phyloP scores from a whole-genome alignment of 1,140 invertebrate species.

The Drosophila pseudoananassae region DNA sequence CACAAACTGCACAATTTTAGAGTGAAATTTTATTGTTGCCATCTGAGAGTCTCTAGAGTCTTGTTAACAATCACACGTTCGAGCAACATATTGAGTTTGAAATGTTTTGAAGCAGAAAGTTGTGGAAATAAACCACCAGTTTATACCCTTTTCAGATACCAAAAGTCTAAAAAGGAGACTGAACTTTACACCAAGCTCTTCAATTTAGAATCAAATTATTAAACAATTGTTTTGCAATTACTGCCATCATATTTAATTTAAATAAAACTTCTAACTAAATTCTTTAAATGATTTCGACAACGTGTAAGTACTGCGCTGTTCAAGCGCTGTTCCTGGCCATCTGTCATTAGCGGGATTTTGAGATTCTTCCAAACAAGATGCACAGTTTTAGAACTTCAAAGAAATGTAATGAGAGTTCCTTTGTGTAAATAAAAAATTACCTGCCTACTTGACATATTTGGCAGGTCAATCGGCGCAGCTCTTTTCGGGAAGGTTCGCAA shows the following conservation, averaged over 20 bases:
- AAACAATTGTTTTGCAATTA: too few relatives aligned
- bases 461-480: conserved; percentile 32
- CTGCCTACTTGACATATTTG: conserved; percentile 41
- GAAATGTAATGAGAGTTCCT: neutral
- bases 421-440: conserved; percentile 4
- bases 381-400: neutral
- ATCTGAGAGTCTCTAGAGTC: neutral
- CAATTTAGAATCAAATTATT: too few relatives aligned
- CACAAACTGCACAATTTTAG: neutral
- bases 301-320: too few relatives aligned
- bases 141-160: neutral
- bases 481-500: conserved; percentile 30
- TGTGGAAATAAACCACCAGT: neutral
- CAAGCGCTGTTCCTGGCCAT: neutral
- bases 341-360: neutral
- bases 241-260: too few relatives aligned
- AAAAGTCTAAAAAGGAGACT: neutral
- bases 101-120: too few relatives aligned
- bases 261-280: too few relatives aligned
- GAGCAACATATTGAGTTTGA: neutral
- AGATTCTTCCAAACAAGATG: neutral
- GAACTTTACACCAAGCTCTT: too few relatives aligned
- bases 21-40: neutral
- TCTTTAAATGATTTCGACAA: too few relatives aligned
- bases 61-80: neutral